Base-by-base conservation (phyloP, 2,888 invertebrate species). In the Empis livida region DNA sequence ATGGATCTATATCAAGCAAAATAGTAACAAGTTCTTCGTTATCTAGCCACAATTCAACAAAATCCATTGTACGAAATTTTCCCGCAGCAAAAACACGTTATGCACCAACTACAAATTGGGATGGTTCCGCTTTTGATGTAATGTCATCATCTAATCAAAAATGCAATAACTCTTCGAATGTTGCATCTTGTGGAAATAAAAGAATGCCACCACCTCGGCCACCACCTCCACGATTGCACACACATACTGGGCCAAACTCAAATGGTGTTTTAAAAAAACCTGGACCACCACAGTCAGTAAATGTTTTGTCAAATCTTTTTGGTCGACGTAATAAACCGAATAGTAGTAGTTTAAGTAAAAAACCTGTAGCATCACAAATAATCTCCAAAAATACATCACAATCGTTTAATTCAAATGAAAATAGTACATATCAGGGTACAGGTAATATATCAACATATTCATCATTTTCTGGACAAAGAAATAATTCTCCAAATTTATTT, bases 181-280 rank as follows among this genome's bases (percentile, higher is more conserved):
- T 3, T 8, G 8, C 10, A 45, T 52, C 54, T 37, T 56, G 53
- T 43, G 59, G 54, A 45, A 55, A 50, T 37, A 66, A 62, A 53
- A 67, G 64, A 51, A 57, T 61, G 50, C 65, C 69, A 42, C 68
- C 69, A 43, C 68, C 68, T 20, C 58, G 68, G 47, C 68, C 68
- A 35, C 68, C 68, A 49, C 69, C 69, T 49, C 69, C 69, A 10
- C 61, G 61, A 54, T 54, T 63, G 27, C 57, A 57, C 23, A 44
- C 56, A 15, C 27, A 41, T 35, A 6, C 5, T 4, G 55, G 58
- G 44, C 59, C 57, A 10, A 61, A 58, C 43, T 42, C 53, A 20
- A 27, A 40, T 38, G 32, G 38, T 6, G 42, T 49, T 17, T 35
- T 51, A 10, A 53, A 54, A 38, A 54, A 51, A 32, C 49, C 49